Evolutionary conservation across 2,113 vertebrate genomes (phyloP).

Genomic region (Lagopus leucura): DNA sequence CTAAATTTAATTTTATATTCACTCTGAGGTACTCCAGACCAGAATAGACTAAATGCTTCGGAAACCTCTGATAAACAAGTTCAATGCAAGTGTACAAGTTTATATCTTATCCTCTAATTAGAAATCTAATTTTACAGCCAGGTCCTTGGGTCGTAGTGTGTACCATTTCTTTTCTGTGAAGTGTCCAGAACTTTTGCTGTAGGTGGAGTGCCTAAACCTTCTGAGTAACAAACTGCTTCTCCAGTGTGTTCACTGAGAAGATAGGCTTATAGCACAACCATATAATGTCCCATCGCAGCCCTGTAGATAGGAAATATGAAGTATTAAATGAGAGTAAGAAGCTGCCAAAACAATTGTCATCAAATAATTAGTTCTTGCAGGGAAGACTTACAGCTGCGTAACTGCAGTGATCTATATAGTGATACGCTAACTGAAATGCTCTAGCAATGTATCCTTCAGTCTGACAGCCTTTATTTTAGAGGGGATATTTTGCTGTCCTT

Average conservation of each 20-base stretch:
- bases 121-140: neutral
- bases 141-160: neutral
- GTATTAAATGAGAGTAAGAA: neutral
- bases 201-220: neutral
- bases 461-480: neutral
- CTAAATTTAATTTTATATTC: neutral
- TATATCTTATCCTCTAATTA: neutral
- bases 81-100: neutral
- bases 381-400: neutral
- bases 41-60: neutral
- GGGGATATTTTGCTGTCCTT: neutral
- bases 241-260: neutral
- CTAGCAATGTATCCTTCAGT: neutral
- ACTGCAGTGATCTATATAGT: neutral
- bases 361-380: neutral
- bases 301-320: neutral
- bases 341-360: neutral
- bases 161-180: neutral
- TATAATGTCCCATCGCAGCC: neutral
- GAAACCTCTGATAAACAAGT: conserved; percentile 3
- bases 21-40: neutral
- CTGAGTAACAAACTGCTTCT: neutral
- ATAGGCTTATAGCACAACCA: neutral
- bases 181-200: neutral
- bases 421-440: neutral